A percentile compares a stretch with the other conserved stretches of the same genome.
These are phyloP conservation scores for Tylochromis polylepis DNA, from an alignment of 2,113 vertebrate species.

Conservation along the genomic window DNA sequence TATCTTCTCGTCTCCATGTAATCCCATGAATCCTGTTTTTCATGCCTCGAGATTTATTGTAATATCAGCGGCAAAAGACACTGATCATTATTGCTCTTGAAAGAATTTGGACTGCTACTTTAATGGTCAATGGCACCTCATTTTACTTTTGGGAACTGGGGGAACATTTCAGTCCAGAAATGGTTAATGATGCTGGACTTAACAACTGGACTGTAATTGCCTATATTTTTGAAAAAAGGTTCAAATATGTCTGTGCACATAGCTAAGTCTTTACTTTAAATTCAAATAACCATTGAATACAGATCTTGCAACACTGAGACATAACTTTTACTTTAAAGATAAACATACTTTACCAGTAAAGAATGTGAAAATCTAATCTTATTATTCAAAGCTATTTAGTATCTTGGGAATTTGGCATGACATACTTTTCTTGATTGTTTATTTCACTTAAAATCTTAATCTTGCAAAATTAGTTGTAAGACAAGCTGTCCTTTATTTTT, in stretches of 20 bases:
- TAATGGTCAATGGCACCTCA: accelerated
- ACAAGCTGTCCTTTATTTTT: background rate
- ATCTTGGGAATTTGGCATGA: background rate
- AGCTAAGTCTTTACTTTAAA: accelerated
- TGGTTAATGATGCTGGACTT: background rate
- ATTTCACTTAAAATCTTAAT: background rate
- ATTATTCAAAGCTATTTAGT: background rate
- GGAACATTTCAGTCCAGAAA: background rate
- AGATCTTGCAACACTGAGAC: background rate
- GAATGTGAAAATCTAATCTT: background rate
- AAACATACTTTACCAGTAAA: background rate
- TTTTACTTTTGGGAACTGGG: background rate
- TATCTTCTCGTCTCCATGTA: background rate
- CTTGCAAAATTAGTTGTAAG: background rate
- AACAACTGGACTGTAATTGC: background rate
- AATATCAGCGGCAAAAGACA: background rate
- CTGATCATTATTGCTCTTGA: background rate
- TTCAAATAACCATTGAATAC: background rate
- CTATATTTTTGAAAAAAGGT: background rate
- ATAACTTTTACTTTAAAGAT: accelerated
- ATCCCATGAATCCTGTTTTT: background rate
- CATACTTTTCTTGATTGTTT: background rate
- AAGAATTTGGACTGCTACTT: background rate
- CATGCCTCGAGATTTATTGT: background rate
- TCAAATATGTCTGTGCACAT: background rate